Percentiles rank a stretch among this genome's conserved stretches.
phyloP scores from a whole-genome alignment of 2,113 vertebrate genomes.

The Arizona elegans region DNA sequence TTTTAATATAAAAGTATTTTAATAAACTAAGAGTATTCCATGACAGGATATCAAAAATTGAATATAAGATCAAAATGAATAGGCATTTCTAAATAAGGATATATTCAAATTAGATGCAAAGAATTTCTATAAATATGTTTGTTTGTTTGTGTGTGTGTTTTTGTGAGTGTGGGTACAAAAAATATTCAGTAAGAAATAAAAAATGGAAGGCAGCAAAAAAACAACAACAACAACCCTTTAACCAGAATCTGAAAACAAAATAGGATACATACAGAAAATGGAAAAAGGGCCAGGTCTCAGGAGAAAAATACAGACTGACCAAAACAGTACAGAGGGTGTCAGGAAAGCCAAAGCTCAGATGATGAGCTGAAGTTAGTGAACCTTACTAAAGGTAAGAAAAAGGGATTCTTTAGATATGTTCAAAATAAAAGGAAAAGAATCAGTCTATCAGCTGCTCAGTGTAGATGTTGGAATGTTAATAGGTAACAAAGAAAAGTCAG shows the following conservation, averaged over 20 bases:
- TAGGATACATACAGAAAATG: background rate
- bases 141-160: background rate
- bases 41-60: background rate
- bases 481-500: background rate
- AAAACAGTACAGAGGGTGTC: background rate
- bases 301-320: background rate
- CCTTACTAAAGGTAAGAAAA: background rate
- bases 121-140: background rate
- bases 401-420: background rate
- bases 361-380: background rate
- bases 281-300: background rate
- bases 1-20: background rate
- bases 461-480: background rate
- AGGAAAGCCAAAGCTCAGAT: background rate
- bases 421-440: background rate
- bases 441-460: background rate
- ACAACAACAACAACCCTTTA: background rate
- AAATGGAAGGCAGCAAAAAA: background rate
- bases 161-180: background rate
- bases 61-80: background rate
- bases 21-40: background rate
- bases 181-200: background rate
- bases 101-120: background rate
- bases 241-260: background rate
- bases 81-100: background rate